Evolutionary conservation across 2,888 invertebrate genomes (phyloP).

Genomic region (Polyommatus icarus): DNA sequence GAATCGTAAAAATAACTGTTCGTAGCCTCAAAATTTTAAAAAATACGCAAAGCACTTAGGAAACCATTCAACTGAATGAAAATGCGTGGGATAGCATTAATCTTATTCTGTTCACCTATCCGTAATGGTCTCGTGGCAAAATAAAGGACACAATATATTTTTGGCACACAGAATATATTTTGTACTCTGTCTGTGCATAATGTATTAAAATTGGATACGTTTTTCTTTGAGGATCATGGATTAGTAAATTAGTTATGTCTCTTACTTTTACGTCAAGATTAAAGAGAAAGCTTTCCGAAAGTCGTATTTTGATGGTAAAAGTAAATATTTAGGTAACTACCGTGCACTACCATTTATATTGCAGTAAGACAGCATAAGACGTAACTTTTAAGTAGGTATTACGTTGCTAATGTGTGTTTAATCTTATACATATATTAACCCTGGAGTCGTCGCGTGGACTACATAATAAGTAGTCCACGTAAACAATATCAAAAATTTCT

Average conservation of each 20-base stretch:
- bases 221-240: conserved; percentile 1
- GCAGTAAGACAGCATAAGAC: not conserved
- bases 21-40: not conserved
- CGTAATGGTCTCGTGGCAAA: not conserved
- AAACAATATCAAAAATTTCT: too few relatives aligned
- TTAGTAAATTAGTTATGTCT: not conserved
- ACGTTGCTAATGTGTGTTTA: too few relatives aligned
- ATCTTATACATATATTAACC: too few relatives aligned
- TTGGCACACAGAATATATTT: not conserved
- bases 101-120: not conserved
- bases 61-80: not conserved
- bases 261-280: not conserved
- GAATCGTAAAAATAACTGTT: not conserved
- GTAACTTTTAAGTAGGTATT: too few relatives aligned
- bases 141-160: not conserved
- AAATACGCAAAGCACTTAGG: not conserved
- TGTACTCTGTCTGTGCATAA: not conserved
- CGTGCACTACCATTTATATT: not conserved
- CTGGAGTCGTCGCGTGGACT: too few relatives aligned
- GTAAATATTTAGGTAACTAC: not conserved
- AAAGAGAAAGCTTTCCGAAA: not conserved
- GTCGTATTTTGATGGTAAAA: not conserved
- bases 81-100: not conserved
- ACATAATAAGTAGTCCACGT: too few relatives aligned
- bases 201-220: not conserved